Conservation (phyloP, 2,113 vertebrate genomes). For the Oreochromis aureus region DNA sequence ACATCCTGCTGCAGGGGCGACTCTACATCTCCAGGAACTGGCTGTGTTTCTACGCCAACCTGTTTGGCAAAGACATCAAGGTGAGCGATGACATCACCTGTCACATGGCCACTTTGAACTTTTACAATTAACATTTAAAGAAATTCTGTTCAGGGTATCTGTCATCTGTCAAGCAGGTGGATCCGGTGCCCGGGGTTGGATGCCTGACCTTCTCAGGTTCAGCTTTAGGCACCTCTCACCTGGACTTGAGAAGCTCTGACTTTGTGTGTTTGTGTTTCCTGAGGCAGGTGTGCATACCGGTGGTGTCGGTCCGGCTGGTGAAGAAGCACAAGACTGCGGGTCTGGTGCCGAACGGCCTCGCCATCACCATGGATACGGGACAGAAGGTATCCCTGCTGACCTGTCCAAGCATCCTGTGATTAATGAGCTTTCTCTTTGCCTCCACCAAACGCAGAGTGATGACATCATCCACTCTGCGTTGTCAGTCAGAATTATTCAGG, state of each 20-base stretch:
- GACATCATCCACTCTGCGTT: not conserved
- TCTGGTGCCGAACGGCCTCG: constrained; percentile 89
- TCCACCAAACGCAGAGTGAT: not conserved
- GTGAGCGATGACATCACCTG: constrained; percentile 50
- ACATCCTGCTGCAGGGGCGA: constrained; percentile 91
- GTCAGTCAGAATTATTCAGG: not conserved
- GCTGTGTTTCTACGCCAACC: constrained; percentile 95
- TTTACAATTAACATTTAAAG: not conserved
- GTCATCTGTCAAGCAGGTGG: rapidly evolving
- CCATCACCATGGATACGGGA: constrained; percentile 87
- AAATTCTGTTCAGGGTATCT: rapidly evolving
- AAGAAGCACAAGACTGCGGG: constrained; percentile 95
- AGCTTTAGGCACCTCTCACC: not conserved
- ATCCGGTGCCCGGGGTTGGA: rapidly evolving
- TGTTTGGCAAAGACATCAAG: constrained; percentile 97
- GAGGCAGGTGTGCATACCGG: constrained; percentile 84
- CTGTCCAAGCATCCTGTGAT: not conserved
- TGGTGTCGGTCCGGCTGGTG: constrained; percentile 85
- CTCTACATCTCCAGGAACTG: constrained; percentile 96
- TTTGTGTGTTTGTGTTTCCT: not conserved
- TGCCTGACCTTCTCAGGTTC: not conserved
- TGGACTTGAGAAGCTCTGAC: not conserved
- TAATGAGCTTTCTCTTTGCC: not conserved
- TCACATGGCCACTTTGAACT: not conserved
- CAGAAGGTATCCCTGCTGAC: constrained; percentile 77